Base-by-base conservation (phyloP, 2,888 invertebrate species). In the Nymphalis c-album region DNA sequence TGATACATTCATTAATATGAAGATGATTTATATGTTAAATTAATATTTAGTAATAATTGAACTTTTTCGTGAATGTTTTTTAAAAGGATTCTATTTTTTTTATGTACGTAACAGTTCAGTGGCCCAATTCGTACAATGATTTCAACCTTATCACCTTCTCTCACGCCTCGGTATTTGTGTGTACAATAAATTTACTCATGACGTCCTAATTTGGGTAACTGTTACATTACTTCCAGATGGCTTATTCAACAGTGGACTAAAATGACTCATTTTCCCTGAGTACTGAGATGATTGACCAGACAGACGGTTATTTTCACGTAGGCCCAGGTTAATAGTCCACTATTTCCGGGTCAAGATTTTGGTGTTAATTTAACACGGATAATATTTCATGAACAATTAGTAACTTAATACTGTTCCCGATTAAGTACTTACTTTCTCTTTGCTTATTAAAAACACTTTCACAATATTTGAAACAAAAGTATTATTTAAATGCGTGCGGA, bases 181-280 rank as follows among this genome's bases (percentile, higher is more conserved):
- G 87, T 82, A 81, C 78, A 82, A 85, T 72, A 81, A 84, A 87
- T 88, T 87, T 83, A 83, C 71, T 80, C 75, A 81, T 86, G 85
- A 88, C 84, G 86, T 86, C 81, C 87, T 81, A 82, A 90, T 89
- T 88, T 86, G 78, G 87, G 85, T 87, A 86, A 88, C 85, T 88
- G 90, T 89, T 88, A 88, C 87, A 80, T 64, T 76, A 76, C 74
- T 76, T 76, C 77, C 80, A 69, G 64, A 67, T 73, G 69, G 64
- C 51, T 64, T 64, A 59, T 72, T 68, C 84, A 86, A 89, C 86
- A 83, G 80, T 86, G 89, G 85, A 85, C 88, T 88, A 86, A 87
- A 86, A 80, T 90, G 88, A 90, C 79, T 91, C 90, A 89, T 70
- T 80, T 85, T 85, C 84, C 85, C 78, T 80, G 80, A 60, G 75